Percentiles rank a stretch among this genome's conserved stretches.
Evolutionary conservation across 1,140 invertebrate genomes (phyloP).

Genomic region (Andricus grossulariae): DNA sequence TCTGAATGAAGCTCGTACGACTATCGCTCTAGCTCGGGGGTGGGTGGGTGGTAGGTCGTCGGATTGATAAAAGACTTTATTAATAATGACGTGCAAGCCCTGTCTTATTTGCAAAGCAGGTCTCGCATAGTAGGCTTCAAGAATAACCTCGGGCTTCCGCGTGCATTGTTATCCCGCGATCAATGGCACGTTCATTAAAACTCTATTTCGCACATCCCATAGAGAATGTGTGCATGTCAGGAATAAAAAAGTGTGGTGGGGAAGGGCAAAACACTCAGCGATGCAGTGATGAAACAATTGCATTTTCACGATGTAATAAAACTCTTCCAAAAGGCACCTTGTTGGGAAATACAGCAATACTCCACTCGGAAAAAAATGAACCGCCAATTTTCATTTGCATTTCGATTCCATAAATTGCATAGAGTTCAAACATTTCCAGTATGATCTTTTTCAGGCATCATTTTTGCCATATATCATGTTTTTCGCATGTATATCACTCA

Average conservation of each 20-base stretch:
- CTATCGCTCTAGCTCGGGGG: slow-evolving; percentile 16
- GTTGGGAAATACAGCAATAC: background rate
- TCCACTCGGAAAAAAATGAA: background rate
- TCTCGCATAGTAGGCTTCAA: slow-evolving; percentile 19
- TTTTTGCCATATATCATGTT: no score
- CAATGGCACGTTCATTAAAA: slow-evolving; percentile 29
- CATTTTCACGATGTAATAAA: slow-evolving; percentile 2
- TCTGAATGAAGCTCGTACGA: slow-evolving; percentile 18
- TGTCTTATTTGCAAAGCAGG: slow-evolving; percentile 31
- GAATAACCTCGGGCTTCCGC: slow-evolving; percentile 29
- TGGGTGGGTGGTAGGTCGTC: background rate
- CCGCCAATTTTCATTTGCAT: slow-evolving; percentile 9
- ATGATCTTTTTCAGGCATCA: background rate
- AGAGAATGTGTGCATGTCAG: slow-evolving; percentile 12
- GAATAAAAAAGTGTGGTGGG: background rate
- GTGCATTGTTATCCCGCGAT: slow-evolving; percentile 27
- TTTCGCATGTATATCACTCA: no score
- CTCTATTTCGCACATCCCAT: slow-evolving; percentile 24
- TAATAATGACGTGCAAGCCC: slow-evolving; percentile 26
- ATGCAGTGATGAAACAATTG: slow-evolving; percentile 23
- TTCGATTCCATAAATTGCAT: background rate
- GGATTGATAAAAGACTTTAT: slow-evolving; percentile 32
- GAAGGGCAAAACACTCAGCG: background rate
- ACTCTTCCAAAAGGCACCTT: slow-evolving; percentile 8
- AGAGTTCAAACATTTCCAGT: background rate